Conservation (phyloP, 1,140 invertebrate genomes). For the Drosophila kurseongensis region DNA sequence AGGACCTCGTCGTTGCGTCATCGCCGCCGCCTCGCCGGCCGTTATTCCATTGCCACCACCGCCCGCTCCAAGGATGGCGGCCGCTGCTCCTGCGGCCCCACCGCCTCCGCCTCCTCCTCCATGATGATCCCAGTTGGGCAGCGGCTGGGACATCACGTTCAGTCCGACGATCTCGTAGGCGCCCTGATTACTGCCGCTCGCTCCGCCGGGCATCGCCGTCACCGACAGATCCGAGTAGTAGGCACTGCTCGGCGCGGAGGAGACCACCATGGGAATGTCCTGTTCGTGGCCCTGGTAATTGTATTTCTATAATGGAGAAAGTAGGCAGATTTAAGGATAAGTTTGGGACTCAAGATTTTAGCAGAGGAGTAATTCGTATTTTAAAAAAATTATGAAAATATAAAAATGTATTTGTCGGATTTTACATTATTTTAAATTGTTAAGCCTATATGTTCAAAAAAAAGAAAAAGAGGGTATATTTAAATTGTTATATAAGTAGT, state of each 20-base stretch:
- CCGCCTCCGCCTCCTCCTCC: slow-evolving; percentile 41
- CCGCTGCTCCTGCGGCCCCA: slow-evolving; percentile 22
- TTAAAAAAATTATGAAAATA: too few relatives aligned
- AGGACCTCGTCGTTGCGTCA: slow-evolving; percentile 84
- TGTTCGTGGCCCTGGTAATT: slow-evolving; percentile 86
- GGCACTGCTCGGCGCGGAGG: slow-evolving; percentile 89
- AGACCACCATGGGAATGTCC: slow-evolving; percentile 87
- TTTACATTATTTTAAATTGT: not conserved
- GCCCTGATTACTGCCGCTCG: slow-evolving; percentile 84
- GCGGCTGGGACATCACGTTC: slow-evolving; percentile 81
- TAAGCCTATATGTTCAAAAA: not conserved
- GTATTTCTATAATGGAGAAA: slow-evolving; percentile 63
- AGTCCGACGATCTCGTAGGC: slow-evolving; percentile 87
- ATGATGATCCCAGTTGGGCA: slow-evolving; percentile 82
- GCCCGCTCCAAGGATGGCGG: slow-evolving; percentile 19
- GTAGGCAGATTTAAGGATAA: not conserved
- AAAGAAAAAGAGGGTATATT: not conserved
- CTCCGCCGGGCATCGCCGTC: slow-evolving; percentile 84
- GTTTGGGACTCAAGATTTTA: not conserved
- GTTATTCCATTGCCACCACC: slow-evolving; percentile 42
- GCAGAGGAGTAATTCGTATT: not conserved
- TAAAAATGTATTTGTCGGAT: too few relatives aligned
- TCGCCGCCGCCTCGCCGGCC: slow-evolving; percentile 49
- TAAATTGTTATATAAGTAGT: not conserved
- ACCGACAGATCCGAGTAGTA: slow-evolving; percentile 89